Base-by-base conservation (phyloP, 1,140 invertebrate species). In the Teleogryllus occipitalis region DNA sequence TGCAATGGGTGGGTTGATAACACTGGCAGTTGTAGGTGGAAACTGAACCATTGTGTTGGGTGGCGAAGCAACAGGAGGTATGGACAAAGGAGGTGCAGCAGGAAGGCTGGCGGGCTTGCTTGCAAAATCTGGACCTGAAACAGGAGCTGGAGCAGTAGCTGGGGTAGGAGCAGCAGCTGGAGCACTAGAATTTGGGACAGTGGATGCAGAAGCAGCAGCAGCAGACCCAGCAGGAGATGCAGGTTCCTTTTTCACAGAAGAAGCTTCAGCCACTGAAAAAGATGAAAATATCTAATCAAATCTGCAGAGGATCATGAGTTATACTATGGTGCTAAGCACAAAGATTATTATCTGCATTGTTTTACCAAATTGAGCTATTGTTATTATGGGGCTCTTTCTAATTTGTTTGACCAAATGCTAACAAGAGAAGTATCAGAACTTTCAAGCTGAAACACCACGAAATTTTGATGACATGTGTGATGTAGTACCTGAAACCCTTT, bases 11-110 rank as follows among this genome's bases (percentile, higher is more conserved):
- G 86, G 83, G 39, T 85, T 86, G 54, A 86, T 76, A 72, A 80
- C 84, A 81, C 85, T 86, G 6, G 86, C 83, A 65, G 86, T 82
- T 77, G 86, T 83, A 75, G 87, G 85, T 77, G 86, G 72, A 27
- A 78, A 73, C 18, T 78, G 65, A 7, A 81, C 76, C 8, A 75
- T 72, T 7, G 75, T 49, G n/a, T 54, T 65, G 12, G 81, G 79
- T n/a, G 79, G 76, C 14, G 78, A 22, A 12, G 39, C 65, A 15
- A 77, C 75, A 22, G 73, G 73, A 39, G 27, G 27, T 39, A 39
- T 39, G 27, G 27, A 46, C 46, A 80, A 27, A 14, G 79, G 75
- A 46, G 46, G 39, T 65, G 48, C 27, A 73, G 79, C n/a, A 47
- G 78, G 74, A 21, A 72, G 21, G 8, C 14, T 47, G 15, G 77